A percentile compares a stretch with the other conserved stretches of the same genome.
phyloP scores from a whole-genome alignment of 2,797 vertebrate species.

The Menidia menidia region DNA sequence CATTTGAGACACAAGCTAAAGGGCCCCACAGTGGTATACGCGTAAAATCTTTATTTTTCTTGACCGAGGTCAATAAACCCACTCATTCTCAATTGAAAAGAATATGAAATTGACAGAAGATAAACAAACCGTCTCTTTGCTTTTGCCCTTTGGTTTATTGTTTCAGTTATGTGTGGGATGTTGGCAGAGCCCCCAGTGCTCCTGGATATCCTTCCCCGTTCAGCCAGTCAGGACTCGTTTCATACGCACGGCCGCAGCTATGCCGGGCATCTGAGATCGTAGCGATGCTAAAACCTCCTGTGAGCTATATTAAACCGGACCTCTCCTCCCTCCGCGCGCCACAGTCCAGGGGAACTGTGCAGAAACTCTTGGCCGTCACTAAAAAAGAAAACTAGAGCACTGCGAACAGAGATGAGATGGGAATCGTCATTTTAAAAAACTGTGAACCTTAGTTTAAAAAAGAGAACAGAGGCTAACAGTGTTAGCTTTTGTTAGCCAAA shows the following conservation, averaged over 20 bases:
- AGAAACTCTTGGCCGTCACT: constrained; percentile 35
- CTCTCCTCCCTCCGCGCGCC: constrained; percentile 7
- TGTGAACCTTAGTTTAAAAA: constrained; percentile 21
- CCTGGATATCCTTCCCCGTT: constrained; percentile 21
- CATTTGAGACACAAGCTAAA: neutral
- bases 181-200: constrained; percentile 19
- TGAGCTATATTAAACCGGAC: constrained; percentile 27
- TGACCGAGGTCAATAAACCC: constrained; percentile 18
- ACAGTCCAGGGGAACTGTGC: constrained; percentile 28
- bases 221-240: constrained; percentile 47
- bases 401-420: constrained; percentile 34
- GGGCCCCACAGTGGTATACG: neutral
- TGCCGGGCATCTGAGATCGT: constrained; percentile 34
- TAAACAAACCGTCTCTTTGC: constrained; percentile 20
- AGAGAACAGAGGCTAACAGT: neutral
- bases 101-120: constrained; percentile 19
- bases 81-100: constrained; percentile 5
- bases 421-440: constrained; percentile 11
- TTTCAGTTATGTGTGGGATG: constrained; percentile 27
- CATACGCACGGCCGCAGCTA: constrained; percentile 32
- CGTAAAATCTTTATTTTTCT: constrained; percentile 8
- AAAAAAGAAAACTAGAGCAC: constrained; percentile 32
- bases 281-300: constrained; percentile 27
- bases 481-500: constrained; percentile 21
- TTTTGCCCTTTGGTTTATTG: constrained; percentile 38